Evolutionary conservation across 37 sponge, comb jelly and placozoan genomes (phyloP), one percentile per base, ranked within the genome.

Genomic region (Hexactinellida sp.): DNA sequence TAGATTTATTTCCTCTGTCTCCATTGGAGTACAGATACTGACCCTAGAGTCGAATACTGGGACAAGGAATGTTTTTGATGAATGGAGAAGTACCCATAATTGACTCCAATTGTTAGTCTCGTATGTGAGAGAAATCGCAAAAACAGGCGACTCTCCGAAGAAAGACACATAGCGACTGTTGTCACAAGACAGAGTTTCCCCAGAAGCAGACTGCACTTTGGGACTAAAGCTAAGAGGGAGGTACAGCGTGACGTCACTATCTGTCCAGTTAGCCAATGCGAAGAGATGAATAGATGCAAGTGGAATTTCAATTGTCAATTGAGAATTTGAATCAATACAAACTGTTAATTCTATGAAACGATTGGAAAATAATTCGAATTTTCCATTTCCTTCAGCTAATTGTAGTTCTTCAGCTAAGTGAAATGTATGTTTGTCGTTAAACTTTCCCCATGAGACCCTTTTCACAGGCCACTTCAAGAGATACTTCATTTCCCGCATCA

Each of bases 351-450:
- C 13, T 47, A 47, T 47, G 52, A 16, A 19, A 16, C 52, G 52
- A 16, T 47, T 16, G 16, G 52, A 47, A 19, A 16, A 47, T 9
- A 47, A 16, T 47, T 47, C 52, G 16, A 47, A 47, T 19, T 19
- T 47, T 47, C 52, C 52, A 19, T 47, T 47, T 16, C 16, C 52
- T 47, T 16, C 21, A 25, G 3, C 34, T 28, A 7, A 5, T 10
- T 63, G 19, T 10, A 63, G 13, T 63, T 63, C 32, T 23, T 63
- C 76, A 63, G 52, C 16, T 47, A 47, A 9, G 13, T 47, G 76
- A 63, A 63, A 63, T 21, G 76, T 63, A 63, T 63, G 21, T 63
- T n/a, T 63, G 13, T 63, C 76, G 21, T 63, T 63, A 63, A 63
- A 63, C 13, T 25, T 63, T 63, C 76, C 76, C 76, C 76, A 63